Evolutionary conservation across 1,140 invertebrate species (phyloP).

Genomic region (Acromyrmex heyeri): DNA sequence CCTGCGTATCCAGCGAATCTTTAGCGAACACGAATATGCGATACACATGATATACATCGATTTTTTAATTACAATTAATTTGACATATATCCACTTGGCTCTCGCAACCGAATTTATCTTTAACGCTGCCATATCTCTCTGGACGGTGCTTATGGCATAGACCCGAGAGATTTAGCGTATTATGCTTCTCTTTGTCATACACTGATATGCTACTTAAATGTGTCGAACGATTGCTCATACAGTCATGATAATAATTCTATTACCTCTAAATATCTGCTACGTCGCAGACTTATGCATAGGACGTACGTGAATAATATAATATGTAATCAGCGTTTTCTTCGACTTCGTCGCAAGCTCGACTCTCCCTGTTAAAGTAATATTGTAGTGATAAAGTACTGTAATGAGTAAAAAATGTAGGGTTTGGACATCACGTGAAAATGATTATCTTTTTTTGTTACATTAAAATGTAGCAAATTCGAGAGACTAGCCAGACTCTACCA

Average conservation of each 20-base stretch:
- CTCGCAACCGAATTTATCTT: constrained; percentile 35
- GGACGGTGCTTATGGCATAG: constrained; percentile 48
- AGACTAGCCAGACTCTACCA: constrained; percentile 10
- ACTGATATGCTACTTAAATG: constrained; percentile 79
- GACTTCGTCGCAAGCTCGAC: constrained; percentile 50
- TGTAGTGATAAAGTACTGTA: neutral
- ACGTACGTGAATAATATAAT: constrained; percentile 47
- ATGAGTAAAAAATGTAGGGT: neutral
- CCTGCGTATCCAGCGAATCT: constrained; percentile 72
- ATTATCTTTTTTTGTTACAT: constrained; percentile 56
- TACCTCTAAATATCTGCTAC: constrained; percentile 22
- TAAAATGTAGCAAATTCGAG: constrained; percentile 58
- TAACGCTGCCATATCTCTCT: constrained; percentile 60
- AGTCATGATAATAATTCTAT: constrained; percentile 40
- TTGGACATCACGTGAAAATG: constrained; percentile 63
- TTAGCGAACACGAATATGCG: constrained; percentile 78
- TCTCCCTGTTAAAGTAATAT: constrained; percentile 57
- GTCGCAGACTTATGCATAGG: constrained; percentile 2
- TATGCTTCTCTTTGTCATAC: constrained; percentile 46
- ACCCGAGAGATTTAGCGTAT: constrained; percentile 44
- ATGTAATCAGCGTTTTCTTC: constrained; percentile 54
- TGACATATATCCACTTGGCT: constrained; percentile 16
- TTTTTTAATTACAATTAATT: constrained; percentile 56
- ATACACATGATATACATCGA: constrained; percentile 79
- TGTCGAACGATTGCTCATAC: constrained; percentile 49